Conservation (phyloP, 2,888 invertebrate genomes). For the Penaeus monodon region DNA sequence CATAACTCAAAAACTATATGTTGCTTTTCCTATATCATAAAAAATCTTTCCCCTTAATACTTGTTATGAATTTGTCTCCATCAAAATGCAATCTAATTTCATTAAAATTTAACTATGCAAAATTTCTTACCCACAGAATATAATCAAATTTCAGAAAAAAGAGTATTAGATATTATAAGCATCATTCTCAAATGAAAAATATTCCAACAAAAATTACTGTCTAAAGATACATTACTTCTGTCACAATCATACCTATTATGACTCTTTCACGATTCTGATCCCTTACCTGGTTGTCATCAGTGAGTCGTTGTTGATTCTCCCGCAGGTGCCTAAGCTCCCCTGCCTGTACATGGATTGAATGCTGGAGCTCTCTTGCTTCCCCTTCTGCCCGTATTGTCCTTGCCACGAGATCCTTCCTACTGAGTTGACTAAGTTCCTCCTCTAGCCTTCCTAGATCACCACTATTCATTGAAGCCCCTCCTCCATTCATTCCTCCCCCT, state of each 20-base stretch:
- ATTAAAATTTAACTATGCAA: too few species aligned
- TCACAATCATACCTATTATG: too few species aligned
- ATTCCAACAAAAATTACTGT: too few species aligned
- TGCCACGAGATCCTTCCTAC: constrained; percentile 26
- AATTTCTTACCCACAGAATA: too few species aligned
- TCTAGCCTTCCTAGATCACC: constrained; percentile 17
- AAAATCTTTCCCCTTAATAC: neutral
- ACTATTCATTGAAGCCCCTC: constrained; percentile 16
- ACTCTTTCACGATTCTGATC: too few species aligned
- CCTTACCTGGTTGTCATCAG: constrained; percentile 64
- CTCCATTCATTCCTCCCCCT: constrained; percentile 6
- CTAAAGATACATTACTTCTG: too few species aligned
- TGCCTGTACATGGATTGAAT: constrained; percentile 30
- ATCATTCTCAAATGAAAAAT: too few species aligned
- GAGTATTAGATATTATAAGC: too few species aligned
- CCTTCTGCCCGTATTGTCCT: constrained; percentile 26
- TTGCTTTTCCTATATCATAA: neutral
- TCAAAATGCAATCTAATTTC: too few species aligned
- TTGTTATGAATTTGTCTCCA: neutral
- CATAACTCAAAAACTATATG: neutral
- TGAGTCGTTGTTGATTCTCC: constrained; percentile 54
- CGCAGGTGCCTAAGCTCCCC: constrained; percentile 46
- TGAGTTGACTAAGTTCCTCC: constrained; percentile 34
- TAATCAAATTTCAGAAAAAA: too few species aligned
- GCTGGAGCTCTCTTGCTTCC: constrained; percentile 36